Percentiles rank a stretch among this genome's conserved stretches.
Conservation (phyloP, 2,888 invertebrate genomes). For the Drosophila parthenogenetica region DNA sequence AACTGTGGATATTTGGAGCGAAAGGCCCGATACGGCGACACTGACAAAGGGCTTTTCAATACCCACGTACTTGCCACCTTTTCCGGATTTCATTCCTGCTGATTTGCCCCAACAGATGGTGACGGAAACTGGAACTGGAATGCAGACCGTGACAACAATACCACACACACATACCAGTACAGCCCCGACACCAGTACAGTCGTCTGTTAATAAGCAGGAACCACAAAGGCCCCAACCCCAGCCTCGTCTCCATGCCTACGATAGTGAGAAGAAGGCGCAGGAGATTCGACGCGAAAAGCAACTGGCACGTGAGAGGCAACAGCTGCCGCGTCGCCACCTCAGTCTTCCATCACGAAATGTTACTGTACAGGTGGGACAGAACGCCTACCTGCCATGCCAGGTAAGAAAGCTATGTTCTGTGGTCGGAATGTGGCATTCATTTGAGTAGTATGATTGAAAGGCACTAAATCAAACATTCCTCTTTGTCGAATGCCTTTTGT, state of each 20-base stretch:
- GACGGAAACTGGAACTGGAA: constrained; percentile 2
- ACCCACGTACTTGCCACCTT: constrained; percentile 82
- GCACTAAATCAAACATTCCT: constrained; percentile 8
- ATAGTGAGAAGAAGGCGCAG: constrained; percentile 68
- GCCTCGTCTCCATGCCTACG: constrained; percentile 75
- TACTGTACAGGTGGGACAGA: constrained; percentile 95
- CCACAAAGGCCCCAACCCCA: constrained; percentile 51
- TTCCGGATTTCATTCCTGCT: constrained; percentile 79
- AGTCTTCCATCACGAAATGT: constrained; percentile 88
- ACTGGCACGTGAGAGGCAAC: constrained; percentile 67
- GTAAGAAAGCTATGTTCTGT: constrained; percentile 84
- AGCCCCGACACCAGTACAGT: constrained; percentile 10
- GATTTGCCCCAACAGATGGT: constrained; percentile 68
- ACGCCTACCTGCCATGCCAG: constrained; percentile 96
- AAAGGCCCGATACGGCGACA: constrained; percentile 75
- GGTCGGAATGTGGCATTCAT: constrained; percentile 6
- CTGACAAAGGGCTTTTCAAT: constrained; percentile 82
- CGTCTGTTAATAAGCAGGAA: constrained; percentile 47
- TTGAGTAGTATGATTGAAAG: constrained; percentile 55
- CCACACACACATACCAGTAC: constrained; percentile 35
- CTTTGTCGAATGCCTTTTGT: constrained; percentile 6
- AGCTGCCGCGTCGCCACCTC: constrained; percentile 66
- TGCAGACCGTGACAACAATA: constrained; percentile 28
- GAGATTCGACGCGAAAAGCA: constrained; percentile 70
- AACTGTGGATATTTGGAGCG: constrained; percentile 63